Conservation (phyloP, 2,888 invertebrate genomes). For the Drosophila mimetica region DNA sequence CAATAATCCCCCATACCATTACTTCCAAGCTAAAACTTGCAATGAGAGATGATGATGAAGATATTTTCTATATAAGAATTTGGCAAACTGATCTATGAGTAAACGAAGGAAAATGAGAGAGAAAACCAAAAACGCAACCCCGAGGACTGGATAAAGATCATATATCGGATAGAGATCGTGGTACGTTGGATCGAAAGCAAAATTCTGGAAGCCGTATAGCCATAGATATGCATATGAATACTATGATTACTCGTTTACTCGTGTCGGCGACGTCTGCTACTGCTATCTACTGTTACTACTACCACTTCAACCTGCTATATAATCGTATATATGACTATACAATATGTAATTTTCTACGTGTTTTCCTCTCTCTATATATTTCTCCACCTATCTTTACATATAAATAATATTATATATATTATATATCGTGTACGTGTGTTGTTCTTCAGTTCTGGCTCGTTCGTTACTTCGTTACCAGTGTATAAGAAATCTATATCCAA, state of each 20-base stretch:
- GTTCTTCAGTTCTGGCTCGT: slow-evolving; percentile 74
- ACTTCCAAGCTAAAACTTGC: slow-evolving; percentile 21
- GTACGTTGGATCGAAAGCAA: slow-evolving; percentile 57
- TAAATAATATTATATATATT: slow-evolving; percentile 21
- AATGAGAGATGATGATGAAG: slow-evolving; percentile 18
- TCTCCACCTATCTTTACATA: slow-evolving; percentile 33
- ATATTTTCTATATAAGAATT: slow-evolving; percentile 30
- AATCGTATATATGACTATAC: slow-evolving; percentile 54
- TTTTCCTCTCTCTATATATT: slow-evolving; percentile 51
- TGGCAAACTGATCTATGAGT: slow-evolving; percentile 31
- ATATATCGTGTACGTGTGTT: slow-evolving; percentile 65
- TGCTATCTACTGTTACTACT: slow-evolving; percentile 53
- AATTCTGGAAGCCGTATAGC: slow-evolving; percentile 46
- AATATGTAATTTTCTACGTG: slow-evolving; percentile 72
- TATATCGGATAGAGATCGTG: slow-evolving; percentile 35
- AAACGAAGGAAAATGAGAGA: slow-evolving; percentile 12
- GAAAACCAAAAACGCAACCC: neutral
- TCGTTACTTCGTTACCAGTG: slow-evolving; percentile 61
- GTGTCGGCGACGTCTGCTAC: slow-evolving; percentile 64
- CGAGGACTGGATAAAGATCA: slow-evolving; percentile 43
- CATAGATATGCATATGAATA: slow-evolving; percentile 23
- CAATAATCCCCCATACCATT: slow-evolving; percentile 27
- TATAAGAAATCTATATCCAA: slow-evolving; percentile 22
- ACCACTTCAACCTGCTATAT: slow-evolving; percentile 57
- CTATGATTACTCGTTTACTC: slow-evolving; percentile 29